Percentiles rank a stretch among this genome's conserved stretches.
These are phyloP conservation scores for Amiota minor DNA, from an alignment of 2,888 invertebrate genomes.

Conservation along the genomic window DNA sequence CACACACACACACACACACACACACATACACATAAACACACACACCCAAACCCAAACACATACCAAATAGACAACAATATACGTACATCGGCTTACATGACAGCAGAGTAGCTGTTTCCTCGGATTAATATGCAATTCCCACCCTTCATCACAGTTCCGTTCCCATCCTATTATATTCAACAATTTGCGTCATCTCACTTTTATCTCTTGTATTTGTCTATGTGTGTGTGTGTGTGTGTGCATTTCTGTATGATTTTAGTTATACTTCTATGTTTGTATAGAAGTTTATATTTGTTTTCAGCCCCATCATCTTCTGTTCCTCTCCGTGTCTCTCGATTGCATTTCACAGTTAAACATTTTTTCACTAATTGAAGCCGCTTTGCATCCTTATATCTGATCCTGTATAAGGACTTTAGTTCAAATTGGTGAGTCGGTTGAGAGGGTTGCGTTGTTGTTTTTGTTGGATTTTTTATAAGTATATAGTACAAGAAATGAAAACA, in stretches of 20 bases:
- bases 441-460: not conserved
- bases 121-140: not conserved
- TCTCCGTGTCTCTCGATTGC: not conserved
- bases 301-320: no score
- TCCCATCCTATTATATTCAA: not conserved
- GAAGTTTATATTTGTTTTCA: no score
- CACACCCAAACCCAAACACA: not conserved
- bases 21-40: not conserved
- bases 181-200: not conserved
- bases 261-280: no score
- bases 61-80: not conserved
- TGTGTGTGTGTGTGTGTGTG: no score
- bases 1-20: not conserved
- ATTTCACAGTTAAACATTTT: not conserved
- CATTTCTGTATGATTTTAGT: no score
- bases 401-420: not conserved
- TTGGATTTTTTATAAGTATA: not conserved
- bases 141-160: not conserved
- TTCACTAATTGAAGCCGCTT: slow-evolving; percentile 11
- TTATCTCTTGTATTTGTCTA: not conserved
- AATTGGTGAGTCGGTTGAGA: not conserved
- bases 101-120: no score
- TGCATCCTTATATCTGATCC: not conserved
- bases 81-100: not conserved
- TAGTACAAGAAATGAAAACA: no score